These are phyloP conservation scores for Podocnemis expansa DNA, from an alignment of 2,113 vertebrate species.

Conservation along the genomic window DNA sequence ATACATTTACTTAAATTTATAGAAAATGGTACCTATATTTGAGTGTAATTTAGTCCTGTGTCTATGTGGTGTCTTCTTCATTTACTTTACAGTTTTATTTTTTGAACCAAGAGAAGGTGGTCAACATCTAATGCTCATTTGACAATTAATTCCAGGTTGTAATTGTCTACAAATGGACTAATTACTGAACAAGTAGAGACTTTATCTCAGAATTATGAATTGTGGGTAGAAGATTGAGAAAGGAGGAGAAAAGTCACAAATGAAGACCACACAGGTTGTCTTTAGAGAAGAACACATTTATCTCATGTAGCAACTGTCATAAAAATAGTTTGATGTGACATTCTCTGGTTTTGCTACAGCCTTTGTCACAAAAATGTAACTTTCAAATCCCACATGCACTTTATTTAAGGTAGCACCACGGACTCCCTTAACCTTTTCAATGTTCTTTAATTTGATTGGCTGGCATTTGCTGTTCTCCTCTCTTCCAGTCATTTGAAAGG, in stretches of 20 bases:
- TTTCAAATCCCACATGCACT: neutral
- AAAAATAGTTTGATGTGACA: neutral
- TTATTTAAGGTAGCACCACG: neutral
- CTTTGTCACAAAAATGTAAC: fast-evolving
- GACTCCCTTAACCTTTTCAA: neutral
- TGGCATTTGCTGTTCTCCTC: neutral
- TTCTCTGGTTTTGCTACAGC: neutral
- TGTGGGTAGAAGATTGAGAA: too few relatives aligned
- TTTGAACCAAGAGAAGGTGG: neutral
- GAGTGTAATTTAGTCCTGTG: neutral
- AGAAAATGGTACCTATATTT: neutral
- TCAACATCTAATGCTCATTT: neutral
- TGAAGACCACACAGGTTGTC: fast-evolving
- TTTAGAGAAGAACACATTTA: neutral
- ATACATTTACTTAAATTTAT: neutral
- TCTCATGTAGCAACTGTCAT: neutral
- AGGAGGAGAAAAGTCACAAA: neutral
- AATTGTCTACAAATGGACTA: neutral
- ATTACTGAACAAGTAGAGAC: fast-evolving
- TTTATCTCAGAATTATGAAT: neutral
- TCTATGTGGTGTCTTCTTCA: neutral
- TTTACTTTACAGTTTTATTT: neutral
- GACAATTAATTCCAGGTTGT: neutral
- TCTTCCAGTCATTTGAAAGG: fast-evolving
- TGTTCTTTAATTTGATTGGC: neutral